Evolutionary conservation across 2,113 vertebrate genomes (phyloP).

Genomic region (Varanus komodoensis): DNA sequence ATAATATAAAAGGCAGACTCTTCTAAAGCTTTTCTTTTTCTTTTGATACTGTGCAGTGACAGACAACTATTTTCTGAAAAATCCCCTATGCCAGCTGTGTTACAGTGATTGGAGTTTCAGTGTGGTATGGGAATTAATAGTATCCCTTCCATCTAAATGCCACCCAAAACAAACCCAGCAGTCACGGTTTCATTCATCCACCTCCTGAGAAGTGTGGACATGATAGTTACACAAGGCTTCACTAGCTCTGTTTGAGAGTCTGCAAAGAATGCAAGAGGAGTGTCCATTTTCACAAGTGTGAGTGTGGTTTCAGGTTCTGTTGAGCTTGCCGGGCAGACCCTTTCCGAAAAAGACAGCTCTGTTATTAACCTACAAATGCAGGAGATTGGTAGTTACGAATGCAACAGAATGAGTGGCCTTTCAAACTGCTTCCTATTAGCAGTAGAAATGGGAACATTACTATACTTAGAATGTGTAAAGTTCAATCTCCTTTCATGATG

Average conservation of each 20-base stretch:
- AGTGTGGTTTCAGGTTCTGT: neutral
- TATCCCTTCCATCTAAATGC: neutral
- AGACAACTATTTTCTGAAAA: neutral
- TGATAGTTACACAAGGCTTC: neutral
- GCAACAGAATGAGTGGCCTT: neutral
- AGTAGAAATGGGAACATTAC: neutral
- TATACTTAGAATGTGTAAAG: neutral
- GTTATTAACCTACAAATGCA: neutral
- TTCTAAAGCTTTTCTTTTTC: constrained; percentile 21
- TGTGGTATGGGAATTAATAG: neutral
- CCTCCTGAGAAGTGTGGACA: neutral
- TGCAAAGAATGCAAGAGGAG: neutral
- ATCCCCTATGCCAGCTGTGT: neutral
- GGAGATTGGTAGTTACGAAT: neutral
- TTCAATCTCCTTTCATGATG: neutral
- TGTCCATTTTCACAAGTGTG: too few species aligned
- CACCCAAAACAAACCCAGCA: neutral
- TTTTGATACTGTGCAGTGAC: neutral
- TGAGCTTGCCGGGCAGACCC: constrained; percentile 5
- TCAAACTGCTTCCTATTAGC: neutral
- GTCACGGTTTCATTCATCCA: neutral
- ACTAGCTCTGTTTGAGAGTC: neutral
- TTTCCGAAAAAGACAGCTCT: constrained; percentile 7
- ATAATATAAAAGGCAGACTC: too few species aligned
- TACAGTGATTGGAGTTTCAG: neutral